These are phyloP conservation scores for Byasa hedistus DNA, from an alignment of 2,888 invertebrate genomes.

Conservation along the genomic window DNA sequence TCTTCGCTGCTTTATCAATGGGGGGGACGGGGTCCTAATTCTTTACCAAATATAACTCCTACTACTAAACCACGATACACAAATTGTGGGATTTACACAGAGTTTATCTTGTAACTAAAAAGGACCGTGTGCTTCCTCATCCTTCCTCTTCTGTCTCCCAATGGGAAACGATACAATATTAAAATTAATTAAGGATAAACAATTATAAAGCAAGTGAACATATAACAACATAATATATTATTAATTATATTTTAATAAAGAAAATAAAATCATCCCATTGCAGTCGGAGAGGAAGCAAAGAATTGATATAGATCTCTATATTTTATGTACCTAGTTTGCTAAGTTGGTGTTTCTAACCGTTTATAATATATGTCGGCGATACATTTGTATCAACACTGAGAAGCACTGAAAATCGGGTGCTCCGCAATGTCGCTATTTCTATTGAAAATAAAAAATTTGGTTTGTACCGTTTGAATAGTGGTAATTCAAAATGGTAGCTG, in stretches of 20 bases:
- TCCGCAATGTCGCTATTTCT: slow-evolving; percentile 61
- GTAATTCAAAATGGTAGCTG: slow-evolving; percentile 66
- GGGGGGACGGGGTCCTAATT: slow-evolving; percentile 38
- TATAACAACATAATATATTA: slow-evolving; percentile 74
- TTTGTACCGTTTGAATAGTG: slow-evolving; percentile 53
- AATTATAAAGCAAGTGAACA: slow-evolving; percentile 66
- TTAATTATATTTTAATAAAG: slow-evolving; percentile 63
- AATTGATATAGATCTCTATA: slow-evolving; percentile 57
- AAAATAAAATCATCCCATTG: slow-evolving; percentile 50
- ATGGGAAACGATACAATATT: slow-evolving; percentile 51
- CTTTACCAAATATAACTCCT: slow-evolving; percentile 53
- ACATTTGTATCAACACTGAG: slow-evolving; percentile 54
- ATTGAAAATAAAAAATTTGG: slow-evolving; percentile 59
- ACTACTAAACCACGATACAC: slow-evolving; percentile 37
- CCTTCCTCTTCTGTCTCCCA: slow-evolving; percentile 45
- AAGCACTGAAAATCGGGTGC: slow-evolving; percentile 48
- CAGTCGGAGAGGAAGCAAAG: slow-evolving; percentile 49
- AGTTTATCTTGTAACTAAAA: slow-evolving; percentile 53
- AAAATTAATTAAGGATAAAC: slow-evolving; percentile 54
- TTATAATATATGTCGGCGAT: slow-evolving; percentile 65
- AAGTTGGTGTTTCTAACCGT: slow-evolving; percentile 78
- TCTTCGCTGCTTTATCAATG: slow-evolving; percentile 48
- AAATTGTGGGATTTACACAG: slow-evolving; percentile 41
- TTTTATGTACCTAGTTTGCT: slow-evolving; percentile 71
- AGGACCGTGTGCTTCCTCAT: slow-evolving; percentile 40